Evolutionary conservation across 2,113 vertebrate genomes (phyloP).

Genomic region (Oceanites oceanicus): DNA sequence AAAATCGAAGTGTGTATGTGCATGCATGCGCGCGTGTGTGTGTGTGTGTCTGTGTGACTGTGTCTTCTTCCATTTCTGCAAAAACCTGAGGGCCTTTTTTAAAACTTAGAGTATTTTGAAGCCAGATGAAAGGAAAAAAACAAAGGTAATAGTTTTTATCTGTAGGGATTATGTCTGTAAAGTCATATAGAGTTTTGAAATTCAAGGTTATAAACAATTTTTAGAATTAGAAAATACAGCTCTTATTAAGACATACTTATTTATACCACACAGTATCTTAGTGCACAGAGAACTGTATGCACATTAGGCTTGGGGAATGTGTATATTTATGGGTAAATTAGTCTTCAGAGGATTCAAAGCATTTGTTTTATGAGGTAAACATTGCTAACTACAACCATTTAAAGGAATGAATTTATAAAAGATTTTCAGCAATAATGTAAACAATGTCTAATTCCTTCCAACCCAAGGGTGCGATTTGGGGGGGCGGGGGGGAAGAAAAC

Average conservation of each 20-base stretch:
- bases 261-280: neutral
- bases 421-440: slow-evolving; percentile 11
- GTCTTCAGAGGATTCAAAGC: slow-evolving; percentile 28
- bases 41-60: neutral
- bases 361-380: slow-evolving; percentile 61
- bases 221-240: neutral
- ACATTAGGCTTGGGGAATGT: neutral
- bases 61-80: neutral
- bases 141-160: neutral
- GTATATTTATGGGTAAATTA: neutral
- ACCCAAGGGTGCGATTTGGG: neutral
- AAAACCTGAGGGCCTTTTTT: neutral
- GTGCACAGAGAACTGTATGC: neutral
- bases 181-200: slow-evolving; percentile 18
- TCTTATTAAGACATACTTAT: slow-evolving; percentile 17
- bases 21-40: rapidly evolving
- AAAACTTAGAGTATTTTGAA: slow-evolving; percentile 14
- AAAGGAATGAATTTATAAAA: slow-evolving; percentile 19
- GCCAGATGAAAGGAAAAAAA: slow-evolving; percentile 1
- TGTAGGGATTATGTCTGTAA: neutral
- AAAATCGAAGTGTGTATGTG: neutral
- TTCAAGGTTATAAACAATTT: slow-evolving; percentile 46
- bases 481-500: rapidly evolving
- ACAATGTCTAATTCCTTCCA: slow-evolving; percentile 30
- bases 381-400: slow-evolving; percentile 40